Evolutionary conservation across 1,140 invertebrate species (phyloP).

Genomic region (Propsilocerus akamusi): DNA sequence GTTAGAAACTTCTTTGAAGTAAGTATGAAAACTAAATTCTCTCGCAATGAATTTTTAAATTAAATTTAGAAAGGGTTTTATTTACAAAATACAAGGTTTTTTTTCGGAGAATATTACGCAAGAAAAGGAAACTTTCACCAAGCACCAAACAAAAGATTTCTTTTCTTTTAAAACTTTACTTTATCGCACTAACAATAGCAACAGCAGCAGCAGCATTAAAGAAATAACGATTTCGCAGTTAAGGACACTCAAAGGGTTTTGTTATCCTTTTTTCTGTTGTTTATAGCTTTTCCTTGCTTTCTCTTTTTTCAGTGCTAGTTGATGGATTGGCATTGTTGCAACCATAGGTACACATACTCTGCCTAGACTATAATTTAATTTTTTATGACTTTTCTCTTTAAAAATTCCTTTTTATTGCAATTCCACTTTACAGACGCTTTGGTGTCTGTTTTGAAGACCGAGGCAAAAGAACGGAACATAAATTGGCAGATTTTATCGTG

Average conservation of each 20-base stretch:
- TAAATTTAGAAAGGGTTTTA: not conserved
- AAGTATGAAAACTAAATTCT: not conserved
- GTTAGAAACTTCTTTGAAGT: not conserved
- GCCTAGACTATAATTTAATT: constrained; percentile 1
- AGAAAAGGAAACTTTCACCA: not conserved
- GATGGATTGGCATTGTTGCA: constrained; percentile 2
- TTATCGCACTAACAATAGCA: not conserved
- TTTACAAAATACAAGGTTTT: not conserved
- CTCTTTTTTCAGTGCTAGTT: not conserved
- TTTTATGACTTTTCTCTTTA: constrained; percentile 2
- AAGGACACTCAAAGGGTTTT: not conserved
- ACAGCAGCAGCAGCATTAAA: too few relatives aligned
- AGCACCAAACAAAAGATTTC: not conserved
- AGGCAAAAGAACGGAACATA: too few relatives aligned
- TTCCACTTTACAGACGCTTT: too few relatives aligned
- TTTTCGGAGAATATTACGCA: not conserved
- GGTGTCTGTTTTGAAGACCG: too few relatives aligned
- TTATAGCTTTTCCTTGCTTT: not conserved
- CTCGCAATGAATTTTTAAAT: too few relatives aligned
- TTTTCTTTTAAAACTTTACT: not conserved
- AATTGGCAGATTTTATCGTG: too few relatives aligned
- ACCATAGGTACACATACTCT: not conserved
- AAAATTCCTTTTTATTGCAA: too few relatives aligned
- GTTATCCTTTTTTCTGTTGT: not conserved
- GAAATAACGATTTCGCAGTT: not conserved